phyloP scores from a whole-genome alignment of 2,888 invertebrate species.

The Leucophora obtusa region DNA sequence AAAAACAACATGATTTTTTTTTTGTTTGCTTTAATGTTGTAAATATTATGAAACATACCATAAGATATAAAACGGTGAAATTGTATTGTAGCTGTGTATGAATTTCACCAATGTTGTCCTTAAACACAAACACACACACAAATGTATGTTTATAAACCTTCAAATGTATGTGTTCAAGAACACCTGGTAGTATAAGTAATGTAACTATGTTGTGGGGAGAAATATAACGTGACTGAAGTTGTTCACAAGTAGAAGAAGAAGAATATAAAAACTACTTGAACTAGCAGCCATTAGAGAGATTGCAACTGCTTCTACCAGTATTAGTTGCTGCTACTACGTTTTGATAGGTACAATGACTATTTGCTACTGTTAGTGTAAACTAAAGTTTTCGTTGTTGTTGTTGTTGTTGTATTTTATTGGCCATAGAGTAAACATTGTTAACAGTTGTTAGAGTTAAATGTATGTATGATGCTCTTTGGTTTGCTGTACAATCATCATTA shows the following conservation, averaged over 20 bases:
- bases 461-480: slow-evolving; percentile 12
- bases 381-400: slow-evolving; percentile 6
- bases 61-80: slow-evolving; percentile 1
- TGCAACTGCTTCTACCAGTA: slow-evolving; percentile 20
- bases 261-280: slow-evolving; percentile 34
- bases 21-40: neutral
- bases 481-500: slow-evolving; percentile 28
- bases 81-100: neutral
- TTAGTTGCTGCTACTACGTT: neutral
- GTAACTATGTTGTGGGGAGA: slow-evolving; percentile 5
- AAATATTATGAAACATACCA: slow-evolving; percentile 1
- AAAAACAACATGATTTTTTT: neutral
- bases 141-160: too few relatives aligned
- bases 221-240: slow-evolving; percentile 46
- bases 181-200: slow-evolving; percentile 30
- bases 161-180: slow-evolving; percentile 19
- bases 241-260: slow-evolving; percentile 19
- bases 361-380: neutral
- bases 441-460: slow-evolving; percentile 13
- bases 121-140: neutral
- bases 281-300: slow-evolving; percentile 48
- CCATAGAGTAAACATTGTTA: slow-evolving; percentile 49
- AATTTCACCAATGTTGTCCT: neutral
- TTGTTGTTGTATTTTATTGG: slow-evolving; percentile 30
- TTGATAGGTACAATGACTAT: too few relatives aligned